Conservation (phyloP, 2,888 invertebrate species). For the Fragum sueziense region DNA sequence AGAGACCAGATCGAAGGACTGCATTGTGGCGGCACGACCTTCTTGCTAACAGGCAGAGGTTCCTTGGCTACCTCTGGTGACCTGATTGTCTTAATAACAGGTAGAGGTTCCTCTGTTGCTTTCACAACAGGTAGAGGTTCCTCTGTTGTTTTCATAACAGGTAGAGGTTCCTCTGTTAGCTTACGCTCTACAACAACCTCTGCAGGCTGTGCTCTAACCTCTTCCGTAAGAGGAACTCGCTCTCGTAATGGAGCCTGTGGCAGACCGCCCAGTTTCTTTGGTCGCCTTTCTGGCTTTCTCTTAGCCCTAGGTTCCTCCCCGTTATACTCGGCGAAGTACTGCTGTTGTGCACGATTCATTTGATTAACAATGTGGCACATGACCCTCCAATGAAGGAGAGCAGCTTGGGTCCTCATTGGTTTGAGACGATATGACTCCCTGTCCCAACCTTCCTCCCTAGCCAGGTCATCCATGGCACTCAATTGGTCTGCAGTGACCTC, state of each 20-base stretch:
- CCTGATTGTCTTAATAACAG: too few relatives aligned
- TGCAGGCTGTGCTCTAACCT: neutral
- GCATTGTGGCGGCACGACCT: too few relatives aligned
- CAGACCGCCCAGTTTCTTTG: neutral
- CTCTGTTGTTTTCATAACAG: too few relatives aligned
- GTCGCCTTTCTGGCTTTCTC: neutral
- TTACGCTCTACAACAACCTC: too few relatives aligned
- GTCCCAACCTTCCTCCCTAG: neutral
- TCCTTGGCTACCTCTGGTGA: too few relatives aligned
- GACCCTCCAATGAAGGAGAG: neutral
- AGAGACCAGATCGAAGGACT: too few relatives aligned
- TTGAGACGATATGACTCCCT: neutral
- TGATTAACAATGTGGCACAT: neutral
- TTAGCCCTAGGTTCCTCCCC: neutral
- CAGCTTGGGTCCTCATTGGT: neutral
- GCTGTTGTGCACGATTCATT: neutral
- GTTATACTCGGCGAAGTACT: neutral
- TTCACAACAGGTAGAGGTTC: too few relatives aligned
- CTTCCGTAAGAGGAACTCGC: neutral
- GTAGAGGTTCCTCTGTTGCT: too few relatives aligned
- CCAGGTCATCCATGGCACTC: neutral
- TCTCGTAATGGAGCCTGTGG: neutral
- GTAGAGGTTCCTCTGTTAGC: too few relatives aligned
- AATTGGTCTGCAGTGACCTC: neutral
- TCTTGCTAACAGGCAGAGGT: too few relatives aligned